Percentiles rank a stretch among this genome's conserved stretches.
Evolutionary conservation across 2,888 invertebrate genomes (phyloP).

Genomic region (Rhamnusium bicolor): DNA sequence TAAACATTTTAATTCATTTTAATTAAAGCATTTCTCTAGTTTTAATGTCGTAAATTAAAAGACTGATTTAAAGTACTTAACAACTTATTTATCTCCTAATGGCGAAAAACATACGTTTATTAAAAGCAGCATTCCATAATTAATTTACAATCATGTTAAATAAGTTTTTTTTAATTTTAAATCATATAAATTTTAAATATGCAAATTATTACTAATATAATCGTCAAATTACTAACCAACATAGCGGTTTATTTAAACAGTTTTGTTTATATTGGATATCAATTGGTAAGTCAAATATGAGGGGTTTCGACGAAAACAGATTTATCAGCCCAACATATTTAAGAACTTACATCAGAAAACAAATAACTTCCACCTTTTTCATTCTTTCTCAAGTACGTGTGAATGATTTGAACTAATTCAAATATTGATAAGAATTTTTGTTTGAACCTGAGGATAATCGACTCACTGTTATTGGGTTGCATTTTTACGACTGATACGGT

Average conservation of each 20-base stretch:
- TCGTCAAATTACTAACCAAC: background rate
- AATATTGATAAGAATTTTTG: slow-evolving; percentile 8
- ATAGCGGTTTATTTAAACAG: slow-evolving; percentile 1
- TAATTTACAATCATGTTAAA: background rate
- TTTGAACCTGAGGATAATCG: background rate
- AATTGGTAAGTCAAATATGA: slow-evolving; percentile 18
- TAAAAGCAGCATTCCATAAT: background rate
- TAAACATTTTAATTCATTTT: background rate
- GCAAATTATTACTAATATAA: background rate
- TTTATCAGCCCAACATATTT: background rate
- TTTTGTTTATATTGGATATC: slow-evolving; percentile 4
- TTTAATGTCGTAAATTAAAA: background rate
- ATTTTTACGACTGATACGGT: background rate
- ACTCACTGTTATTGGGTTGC: background rate
- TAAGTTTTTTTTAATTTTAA: too few relatives aligned
- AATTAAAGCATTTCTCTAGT: background rate
- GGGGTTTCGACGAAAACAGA: slow-evolving; percentile 17
- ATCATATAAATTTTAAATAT: background rate
- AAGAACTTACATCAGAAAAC: slow-evolving; percentile 4
- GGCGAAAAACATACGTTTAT: background rate
- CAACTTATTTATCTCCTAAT: background rate
- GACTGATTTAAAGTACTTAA: background rate
- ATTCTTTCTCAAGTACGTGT: slow-evolving; percentile 17
- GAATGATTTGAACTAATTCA: slow-evolving; percentile 22
- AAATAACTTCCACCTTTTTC: slow-evolving; percentile 6